phyloP scores from a whole-genome alignment of 2,888 invertebrate species.

The Oxycera nigricornis region DNA sequence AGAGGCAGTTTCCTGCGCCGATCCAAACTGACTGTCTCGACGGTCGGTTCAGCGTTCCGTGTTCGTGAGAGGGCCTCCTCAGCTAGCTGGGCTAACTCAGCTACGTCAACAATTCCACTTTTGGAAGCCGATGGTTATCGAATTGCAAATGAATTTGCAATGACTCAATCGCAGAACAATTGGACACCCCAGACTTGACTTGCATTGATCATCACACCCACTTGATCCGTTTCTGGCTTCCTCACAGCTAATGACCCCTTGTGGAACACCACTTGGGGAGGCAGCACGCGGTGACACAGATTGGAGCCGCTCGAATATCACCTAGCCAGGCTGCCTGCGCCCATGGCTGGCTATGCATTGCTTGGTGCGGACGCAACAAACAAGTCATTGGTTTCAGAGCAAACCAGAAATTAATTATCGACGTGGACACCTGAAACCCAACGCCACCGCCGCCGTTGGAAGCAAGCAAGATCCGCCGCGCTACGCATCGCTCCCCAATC shows the following conservation, averaged over 20 bases:
- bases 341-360: neutral
- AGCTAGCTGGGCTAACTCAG: neutral
- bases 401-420: conserved; percentile 19
- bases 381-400: neutral
- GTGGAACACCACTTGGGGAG: neutral
- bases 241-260: neutral
- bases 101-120: neutral
- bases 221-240: neutral
- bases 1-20: too few species aligned
- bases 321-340: neutral
- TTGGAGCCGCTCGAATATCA: neutral
- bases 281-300: neutral
- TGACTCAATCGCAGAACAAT: conserved; percentile 10
- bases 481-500: neutral
- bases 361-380: neutral
- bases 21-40: too few species aligned
- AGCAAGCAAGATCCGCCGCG: neutral
- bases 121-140: neutral
- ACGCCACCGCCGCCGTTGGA: neutral
- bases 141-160: conserved; percentile 3
- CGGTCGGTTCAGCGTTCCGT: neutral
- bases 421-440: conserved; percentile 18
- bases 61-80: neutral
- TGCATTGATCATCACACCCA: conserved; percentile 2
- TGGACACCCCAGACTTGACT: neutral